phyloP scores from a whole-genome alignment of 35 echinoderm and acorn worm genomes.

The Chiridota heheva region DNA sequence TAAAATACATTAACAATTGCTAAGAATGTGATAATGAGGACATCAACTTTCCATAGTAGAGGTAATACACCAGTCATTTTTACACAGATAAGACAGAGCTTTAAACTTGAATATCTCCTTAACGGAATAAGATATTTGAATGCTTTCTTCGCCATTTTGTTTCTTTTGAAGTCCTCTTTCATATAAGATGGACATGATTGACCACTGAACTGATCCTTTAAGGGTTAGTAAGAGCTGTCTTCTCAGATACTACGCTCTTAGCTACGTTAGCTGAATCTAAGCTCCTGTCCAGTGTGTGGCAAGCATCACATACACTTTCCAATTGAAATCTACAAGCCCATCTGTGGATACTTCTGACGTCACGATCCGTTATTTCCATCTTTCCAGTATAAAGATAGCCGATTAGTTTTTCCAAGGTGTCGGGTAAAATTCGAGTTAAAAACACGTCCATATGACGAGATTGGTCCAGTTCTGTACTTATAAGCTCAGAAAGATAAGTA shows the following conservation, averaged over 20 bases:
- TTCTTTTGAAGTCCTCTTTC: too few relatives aligned
- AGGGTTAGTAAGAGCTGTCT: slow-evolving; percentile 37
- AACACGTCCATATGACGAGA: slow-evolving; percentile 76
- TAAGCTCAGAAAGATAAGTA: slow-evolving; percentile 48
- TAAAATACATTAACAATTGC: too few relatives aligned
- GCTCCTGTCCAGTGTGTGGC: slow-evolving; percentile 48
- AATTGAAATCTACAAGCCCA: slow-evolving; percentile 66
- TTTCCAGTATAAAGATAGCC: slow-evolving; percentile 76
- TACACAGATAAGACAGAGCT: too few relatives aligned
- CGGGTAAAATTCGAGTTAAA: slow-evolving; percentile 63
- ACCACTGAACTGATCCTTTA: too few relatives aligned
- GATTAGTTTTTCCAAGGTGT: slow-evolving; percentile 75
- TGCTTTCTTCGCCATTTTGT: too few relatives aligned
- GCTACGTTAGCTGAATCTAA: slow-evolving; percentile 36
- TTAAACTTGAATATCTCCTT: too few relatives aligned
- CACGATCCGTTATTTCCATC: slow-evolving; percentile 71
- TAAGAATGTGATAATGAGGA: too few relatives aligned
- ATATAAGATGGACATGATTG: too few relatives aligned
- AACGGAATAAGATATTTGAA: too few relatives aligned
- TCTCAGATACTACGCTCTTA: slow-evolving; percentile 46
- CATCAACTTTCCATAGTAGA: too few relatives aligned
- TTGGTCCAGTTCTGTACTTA: slow-evolving; percentile 51
- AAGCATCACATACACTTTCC: slow-evolving; percentile 61
- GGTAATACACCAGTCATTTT: too few relatives aligned
- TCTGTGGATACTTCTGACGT: slow-evolving; percentile 58